A percentile compares a stretch with the other conserved stretches of the same genome.
phyloP scores from a whole-genome alignment of 2,797 vertebrate genomes.

The Gouania willdenowi region DNA sequence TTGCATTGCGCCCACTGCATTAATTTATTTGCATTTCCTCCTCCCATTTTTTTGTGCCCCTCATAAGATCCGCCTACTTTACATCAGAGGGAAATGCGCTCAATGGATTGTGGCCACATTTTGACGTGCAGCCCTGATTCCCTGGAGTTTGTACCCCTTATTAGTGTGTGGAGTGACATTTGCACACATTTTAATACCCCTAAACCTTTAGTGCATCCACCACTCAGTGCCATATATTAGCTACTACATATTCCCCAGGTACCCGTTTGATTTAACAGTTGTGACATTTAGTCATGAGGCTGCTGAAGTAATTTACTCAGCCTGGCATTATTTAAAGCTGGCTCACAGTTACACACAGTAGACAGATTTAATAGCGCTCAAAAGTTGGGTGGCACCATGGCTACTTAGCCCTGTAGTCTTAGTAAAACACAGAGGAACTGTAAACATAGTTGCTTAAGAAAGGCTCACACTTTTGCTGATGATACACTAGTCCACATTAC shows the following conservation, averaged over 20 bases:
- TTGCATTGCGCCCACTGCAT: no score
- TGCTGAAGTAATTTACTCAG: slow-evolving; percentile 44
- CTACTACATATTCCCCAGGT: slow-evolving; percentile 27
- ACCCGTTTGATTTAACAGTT: slow-evolving; percentile 43
- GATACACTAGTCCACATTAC: slow-evolving; percentile 55
- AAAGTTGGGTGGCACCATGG: slow-evolving; percentile 55
- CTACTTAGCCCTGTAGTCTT: slow-evolving; percentile 60
- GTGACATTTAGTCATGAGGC: slow-evolving; percentile 56
- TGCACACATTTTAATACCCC: no score
- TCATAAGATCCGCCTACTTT: no score
- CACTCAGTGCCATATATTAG: slow-evolving; percentile 11
- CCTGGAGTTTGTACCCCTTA: no score
- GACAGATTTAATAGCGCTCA: slow-evolving; percentile 66
- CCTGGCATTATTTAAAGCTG: slow-evolving; percentile 47
- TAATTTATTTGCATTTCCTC: no score
- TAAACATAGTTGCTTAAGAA: slow-evolving; percentile 56
- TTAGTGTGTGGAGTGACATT: no score
- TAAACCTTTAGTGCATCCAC: no score
- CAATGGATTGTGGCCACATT: no score
- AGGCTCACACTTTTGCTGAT: slow-evolving; percentile 58
- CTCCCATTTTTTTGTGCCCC: no score
- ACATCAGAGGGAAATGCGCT: no score
- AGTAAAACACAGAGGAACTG: slow-evolving; percentile 64
- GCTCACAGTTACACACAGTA: slow-evolving; percentile 52
- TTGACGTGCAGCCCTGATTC: no score